These are phyloP conservation scores for Scolopax bukidnonensis DNA, from an alignment of 2,797 vertebrate genomes.

Conservation along the genomic window DNA sequence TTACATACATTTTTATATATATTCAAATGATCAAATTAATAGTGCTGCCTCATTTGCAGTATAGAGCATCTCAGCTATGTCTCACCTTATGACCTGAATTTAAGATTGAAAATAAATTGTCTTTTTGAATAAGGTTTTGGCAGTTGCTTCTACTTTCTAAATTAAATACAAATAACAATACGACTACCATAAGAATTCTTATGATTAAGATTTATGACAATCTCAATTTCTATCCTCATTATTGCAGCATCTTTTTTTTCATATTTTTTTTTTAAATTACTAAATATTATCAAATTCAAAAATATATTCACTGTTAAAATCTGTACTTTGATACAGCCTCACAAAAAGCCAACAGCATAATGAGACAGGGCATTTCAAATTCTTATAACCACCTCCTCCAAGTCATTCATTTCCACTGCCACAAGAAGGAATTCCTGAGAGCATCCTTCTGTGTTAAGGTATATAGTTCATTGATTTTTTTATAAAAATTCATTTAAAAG, in stretches of 20 bases:
- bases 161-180: neutral
- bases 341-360: neutral
- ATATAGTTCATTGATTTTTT: slow-evolving; percentile 41
- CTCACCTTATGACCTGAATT: neutral
- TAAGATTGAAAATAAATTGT: neutral
- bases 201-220: neutral
- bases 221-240: neutral
- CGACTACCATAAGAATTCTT: neutral
- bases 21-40: neutral
- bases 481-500: slow-evolving; percentile 32
- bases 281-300: neutral
- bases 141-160: neutral
- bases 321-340: neutral
- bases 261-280: neutral
- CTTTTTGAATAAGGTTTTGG: neutral
- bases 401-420: neutral
- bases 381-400: neutral
- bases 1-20: neutral
- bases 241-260: neutral
- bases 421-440: neutral
- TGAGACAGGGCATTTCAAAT: neutral
- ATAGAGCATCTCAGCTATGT: neutral
- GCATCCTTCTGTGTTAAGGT: slow-evolving; percentile 15
- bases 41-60: neutral
- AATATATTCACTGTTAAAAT: neutral